Percentiles rank a stretch among this genome's conserved stretches.
Evolutionary conservation across 2,797 vertebrate genomes (phyloP).

Genomic region (Muraenolepis orangiensis): DNA sequence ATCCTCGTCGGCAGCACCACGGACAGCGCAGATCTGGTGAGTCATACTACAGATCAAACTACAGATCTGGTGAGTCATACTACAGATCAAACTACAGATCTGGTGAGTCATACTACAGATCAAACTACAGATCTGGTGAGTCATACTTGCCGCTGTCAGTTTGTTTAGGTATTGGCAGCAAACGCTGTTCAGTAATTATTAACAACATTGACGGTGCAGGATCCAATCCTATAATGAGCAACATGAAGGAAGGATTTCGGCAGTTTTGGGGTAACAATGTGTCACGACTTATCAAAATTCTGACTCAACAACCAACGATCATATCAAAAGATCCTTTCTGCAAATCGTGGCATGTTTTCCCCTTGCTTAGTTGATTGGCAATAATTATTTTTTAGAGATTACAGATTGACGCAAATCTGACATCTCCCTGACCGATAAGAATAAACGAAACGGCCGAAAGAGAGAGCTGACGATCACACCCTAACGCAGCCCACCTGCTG

Average conservation of each 20-base stretch:
- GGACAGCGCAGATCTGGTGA: too few species aligned
- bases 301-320: neutral
- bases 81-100: too few species aligned
- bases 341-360: neutral
- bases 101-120: too few species aligned
- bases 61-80: too few species aligned
- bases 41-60: too few species aligned
- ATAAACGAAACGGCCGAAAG: neutral
- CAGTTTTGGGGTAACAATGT: neutral
- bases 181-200: too few species aligned
- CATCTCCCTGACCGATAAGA: neutral
- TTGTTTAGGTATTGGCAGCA: too few species aligned
- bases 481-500: neutral
- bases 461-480: neutral
- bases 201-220: constrained; percentile 6
- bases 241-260: neutral
- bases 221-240: neutral
- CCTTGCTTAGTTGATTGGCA: neutral
- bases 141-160: constrained; percentile 56
- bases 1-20: too few species aligned
- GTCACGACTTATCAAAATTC: neutral
- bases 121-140: too few species aligned
- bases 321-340: neutral
- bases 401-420: neutral
- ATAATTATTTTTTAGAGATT: neutral